Conservation (phyloP, 2,888 invertebrate genomes). For the Platycheirus albimanus region DNA sequence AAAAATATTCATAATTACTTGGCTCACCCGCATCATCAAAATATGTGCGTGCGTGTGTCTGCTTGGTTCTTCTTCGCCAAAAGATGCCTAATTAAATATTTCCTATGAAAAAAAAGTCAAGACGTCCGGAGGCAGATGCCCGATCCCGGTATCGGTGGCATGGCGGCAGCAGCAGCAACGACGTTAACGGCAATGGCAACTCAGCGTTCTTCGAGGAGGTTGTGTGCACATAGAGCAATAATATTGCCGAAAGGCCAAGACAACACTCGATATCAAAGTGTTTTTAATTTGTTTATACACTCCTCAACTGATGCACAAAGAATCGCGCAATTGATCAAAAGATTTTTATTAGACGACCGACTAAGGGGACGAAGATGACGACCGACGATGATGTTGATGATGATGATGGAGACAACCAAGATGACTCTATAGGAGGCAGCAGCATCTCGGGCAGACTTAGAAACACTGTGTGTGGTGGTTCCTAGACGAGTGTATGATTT, state of each 20-base stretch:
- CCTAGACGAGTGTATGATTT: constrained; percentile 4
- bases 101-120: constrained; percentile 16
- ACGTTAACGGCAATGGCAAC: constrained; percentile 3
- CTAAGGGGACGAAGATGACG: constrained; percentile 6
- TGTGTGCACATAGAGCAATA: constrained; percentile 31
- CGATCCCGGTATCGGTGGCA: too few relatives aligned
- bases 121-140: background rate
- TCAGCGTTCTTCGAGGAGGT: background rate
- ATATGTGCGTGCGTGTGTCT: constrained; percentile 34
- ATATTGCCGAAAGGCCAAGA: constrained; percentile 65
- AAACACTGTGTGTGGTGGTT: constrained; percentile 30
- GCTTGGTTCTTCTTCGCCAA: constrained; percentile 27
- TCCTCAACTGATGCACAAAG: constrained; percentile 66
- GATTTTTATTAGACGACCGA: constrained; percentile 67
- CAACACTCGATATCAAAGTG: constrained; percentile 73
- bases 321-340: constrained; percentile 72
- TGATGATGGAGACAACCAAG: constrained; percentile 34
- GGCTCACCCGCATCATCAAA: constrained; percentile 36
- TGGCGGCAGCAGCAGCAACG: too few relatives aligned
- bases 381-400: constrained; percentile 14
- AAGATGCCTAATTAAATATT: constrained; percentile 61
- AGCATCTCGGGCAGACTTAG: constrained; percentile 11
- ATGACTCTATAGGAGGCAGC: constrained; percentile 36
- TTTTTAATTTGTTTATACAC: constrained; percentile 72
- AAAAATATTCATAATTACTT: constrained; percentile 45